Evolutionary conservation across 2,113 vertebrate species (phyloP).

Genomic region (Phaethornis superciliosus): DNA sequence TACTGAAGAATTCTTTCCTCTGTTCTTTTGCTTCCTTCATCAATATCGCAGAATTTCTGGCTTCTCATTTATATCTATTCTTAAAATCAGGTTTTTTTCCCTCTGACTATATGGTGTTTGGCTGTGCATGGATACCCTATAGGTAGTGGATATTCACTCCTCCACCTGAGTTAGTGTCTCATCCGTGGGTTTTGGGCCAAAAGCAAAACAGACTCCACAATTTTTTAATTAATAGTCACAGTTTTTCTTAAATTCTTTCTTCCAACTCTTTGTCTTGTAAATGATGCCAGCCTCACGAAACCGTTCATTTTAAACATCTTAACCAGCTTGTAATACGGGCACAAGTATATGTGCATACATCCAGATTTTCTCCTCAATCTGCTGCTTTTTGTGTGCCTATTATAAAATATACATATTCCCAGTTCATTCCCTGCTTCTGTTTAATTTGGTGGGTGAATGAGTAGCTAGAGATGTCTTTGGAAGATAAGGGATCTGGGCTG

Average conservation of each 20-base stretch:
- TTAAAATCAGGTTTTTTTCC: not conserved
- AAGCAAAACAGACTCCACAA: not conserved
- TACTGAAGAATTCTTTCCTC: not conserved
- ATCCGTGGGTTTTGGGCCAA: not conserved
- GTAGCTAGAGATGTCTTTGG: constrained; percentile 21
- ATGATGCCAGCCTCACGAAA: not conserved
- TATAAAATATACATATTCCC: not conserved
- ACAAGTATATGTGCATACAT: fast-evolving
- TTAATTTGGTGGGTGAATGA: not conserved
- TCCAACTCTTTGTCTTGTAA: not conserved
- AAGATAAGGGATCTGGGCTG: constrained; percentile 16
- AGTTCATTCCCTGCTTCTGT: not conserved
- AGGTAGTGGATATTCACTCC: not conserved
- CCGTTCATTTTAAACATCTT: not conserved
- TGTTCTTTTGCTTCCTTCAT: not conserved
- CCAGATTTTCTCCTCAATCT: not conserved
- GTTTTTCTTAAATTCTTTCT: not conserved
- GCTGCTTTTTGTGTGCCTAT: not conserved
- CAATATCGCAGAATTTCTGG: not conserved
- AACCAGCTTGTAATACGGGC: fast-evolving
- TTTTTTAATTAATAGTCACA: not conserved
- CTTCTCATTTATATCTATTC: not conserved
- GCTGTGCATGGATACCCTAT: not conserved
- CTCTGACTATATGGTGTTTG: not conserved
- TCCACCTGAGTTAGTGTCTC: not conserved